Base-by-base conservation (phyloP, 2,797 vertebrate genomes). In the Sandelia bainsii region DNA sequence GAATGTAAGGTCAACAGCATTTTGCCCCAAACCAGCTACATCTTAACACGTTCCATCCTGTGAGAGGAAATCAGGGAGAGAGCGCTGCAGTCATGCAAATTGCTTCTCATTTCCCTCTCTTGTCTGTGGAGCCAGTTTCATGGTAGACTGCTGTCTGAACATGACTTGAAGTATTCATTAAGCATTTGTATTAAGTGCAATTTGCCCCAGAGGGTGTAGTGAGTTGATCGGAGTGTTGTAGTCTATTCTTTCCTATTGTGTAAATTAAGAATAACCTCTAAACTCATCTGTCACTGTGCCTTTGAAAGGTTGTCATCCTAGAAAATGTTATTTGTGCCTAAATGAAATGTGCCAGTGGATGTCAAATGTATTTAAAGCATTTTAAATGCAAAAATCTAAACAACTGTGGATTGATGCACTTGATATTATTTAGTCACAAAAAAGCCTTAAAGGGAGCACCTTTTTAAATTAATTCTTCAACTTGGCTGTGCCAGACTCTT, bases 111-210 rank as follows among this genome's bases (percentile, higher is more conserved):
- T 72, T 73, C 72, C 40, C 9, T 74, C 71, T 72, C 40, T 23
- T 63, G n/a, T 75, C 68, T 63, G 20, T 68, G 62, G 65, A 77
- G 80, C 74, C 69, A 25, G 75, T 80, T 82, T 81, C n/a, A 51
- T 25, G 73, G 60, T 19, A 22, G 60, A 79, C 77, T 56, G 52
- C 72, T 75, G 78, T 72, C 86, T 78, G 77, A 84, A 88, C 72
- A 85, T 80, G 84, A 91, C 87, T 80, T 86, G 77, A 90, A 89
- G 79, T 67, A 56, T 80, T 81, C 62, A 60, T 83, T 80, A 76
- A 66, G 75, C 71, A 60, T 82, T 77, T 74, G 48, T 63, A 76
- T 65, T n/a, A 83, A 82, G 83, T 72, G 72, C 72, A 77, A 71
- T 85, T 82, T 64, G 37, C 51, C 72, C 76, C 71, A 49, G 23